phyloP scores from a whole-genome alignment of 2,888 invertebrate species.

The Zaprionus bogoriensis region DNA sequence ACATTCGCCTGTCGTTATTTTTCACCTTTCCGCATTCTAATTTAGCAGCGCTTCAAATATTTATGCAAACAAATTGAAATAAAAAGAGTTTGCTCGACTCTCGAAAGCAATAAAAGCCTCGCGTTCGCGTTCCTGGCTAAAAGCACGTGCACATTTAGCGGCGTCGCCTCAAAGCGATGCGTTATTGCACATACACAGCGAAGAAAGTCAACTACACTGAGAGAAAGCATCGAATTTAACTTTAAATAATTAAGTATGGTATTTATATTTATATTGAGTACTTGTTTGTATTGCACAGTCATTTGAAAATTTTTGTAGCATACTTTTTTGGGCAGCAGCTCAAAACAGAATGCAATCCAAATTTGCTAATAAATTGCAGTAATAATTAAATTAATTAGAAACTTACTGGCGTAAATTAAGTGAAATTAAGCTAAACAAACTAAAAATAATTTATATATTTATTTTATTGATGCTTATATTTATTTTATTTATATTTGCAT shows the following conservation, averaged over 20 bases:
- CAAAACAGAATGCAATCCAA: no score
- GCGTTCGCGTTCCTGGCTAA: no score
- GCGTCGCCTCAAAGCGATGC: slow-evolving; percentile 23
- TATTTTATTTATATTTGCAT: no score
- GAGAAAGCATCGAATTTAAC: background rate
- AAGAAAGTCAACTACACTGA: background rate
- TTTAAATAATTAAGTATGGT: background rate
- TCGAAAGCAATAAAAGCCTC: slow-evolving; percentile 71
- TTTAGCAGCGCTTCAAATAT: slow-evolving; percentile 77
- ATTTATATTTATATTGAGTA: no score
- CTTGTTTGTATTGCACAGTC: no score
- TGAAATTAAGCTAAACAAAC: no score
- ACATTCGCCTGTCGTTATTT: slow-evolving; percentile 49
- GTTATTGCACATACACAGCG: slow-evolving; percentile 1
- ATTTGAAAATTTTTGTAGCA: background rate
- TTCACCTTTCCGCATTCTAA: slow-evolving; percentile 66
- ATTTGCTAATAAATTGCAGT: background rate
- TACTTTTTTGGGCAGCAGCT: background rate
- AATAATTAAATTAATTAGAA: background rate
- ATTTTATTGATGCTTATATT: no score
- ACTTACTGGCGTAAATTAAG: background rate
- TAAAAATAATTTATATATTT: no score
- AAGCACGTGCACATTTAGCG: slow-evolving; percentile 48
- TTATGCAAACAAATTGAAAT: slow-evolving; percentile 81
- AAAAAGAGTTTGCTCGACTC: slow-evolving; percentile 62